Evolutionary conservation across 2,113 vertebrate species (phyloP), one percentile per base, ranked within the genome.

Genomic region (Stercorarius parasiticus): DNA sequence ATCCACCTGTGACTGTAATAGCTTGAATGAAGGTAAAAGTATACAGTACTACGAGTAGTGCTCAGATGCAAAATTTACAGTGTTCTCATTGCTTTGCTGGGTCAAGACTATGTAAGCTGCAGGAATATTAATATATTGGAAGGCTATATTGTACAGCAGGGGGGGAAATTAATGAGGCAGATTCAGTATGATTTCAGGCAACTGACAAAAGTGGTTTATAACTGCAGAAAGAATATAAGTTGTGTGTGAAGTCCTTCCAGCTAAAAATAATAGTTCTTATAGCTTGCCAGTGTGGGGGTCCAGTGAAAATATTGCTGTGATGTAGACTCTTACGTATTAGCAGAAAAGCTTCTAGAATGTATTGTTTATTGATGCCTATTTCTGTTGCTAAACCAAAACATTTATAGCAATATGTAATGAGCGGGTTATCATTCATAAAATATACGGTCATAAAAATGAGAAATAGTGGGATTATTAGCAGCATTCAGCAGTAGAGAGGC

Each of bases 121-220:
- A 97, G 95, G 96, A 98, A 98, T 98, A 97, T 98, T 98, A 97
- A 97, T 98, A 95, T 73, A 73, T 71, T 72, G 38, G 78, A 91
- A 92, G 34, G 74, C 42, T 93, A 2, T 92, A 81, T 92, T 36
- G 53, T 92, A 93, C 71, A 89, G 56, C 64, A 47, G 70, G 62
- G 43, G 90, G 73, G 88, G 17, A 93, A 96, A 95, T 96, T 95
- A 97, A 97, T 95, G 89, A 96, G 93, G 80, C 82, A 92, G 73
- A 86, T 97, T 96, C 84, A 90, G 95, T 91, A 94, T 85, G 45
- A 97, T 94, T 96, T 83, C 29, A 58, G 81, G 94, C 50, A 92
- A 73, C 66, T 97, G 95, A 91, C 88, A 96, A 97, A 96, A 76
- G 27, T 90, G 74, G 21, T 73, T 94, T 97, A 67, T 93, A 95